phyloP scores from a whole-genome alignment of 2,888 invertebrate genomes.

The Drosophila emarginata region DNA sequence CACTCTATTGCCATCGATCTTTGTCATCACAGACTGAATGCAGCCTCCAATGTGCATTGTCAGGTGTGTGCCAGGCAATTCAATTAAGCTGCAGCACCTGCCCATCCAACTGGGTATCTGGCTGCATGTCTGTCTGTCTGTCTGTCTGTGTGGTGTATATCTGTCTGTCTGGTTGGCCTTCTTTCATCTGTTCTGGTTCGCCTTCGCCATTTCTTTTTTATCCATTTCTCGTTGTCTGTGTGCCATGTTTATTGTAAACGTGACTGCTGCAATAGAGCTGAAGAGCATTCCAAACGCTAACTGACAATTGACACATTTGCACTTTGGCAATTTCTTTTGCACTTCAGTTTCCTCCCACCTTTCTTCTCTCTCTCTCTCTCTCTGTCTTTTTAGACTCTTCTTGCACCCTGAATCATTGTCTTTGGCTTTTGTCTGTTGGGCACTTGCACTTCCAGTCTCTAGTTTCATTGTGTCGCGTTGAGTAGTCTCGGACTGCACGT shows the following conservation, averaged over 20 bases:
- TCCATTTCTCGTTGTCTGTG: conserved; percentile 17
- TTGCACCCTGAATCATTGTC: conserved; percentile 29
- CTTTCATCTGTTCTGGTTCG: not conserved
- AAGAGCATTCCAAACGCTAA: conserved; percentile 54
- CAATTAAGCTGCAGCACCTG: conserved; percentile 68
- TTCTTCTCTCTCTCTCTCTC: not conserved
- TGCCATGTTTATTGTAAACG: conserved; percentile 69
- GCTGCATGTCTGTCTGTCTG: not conserved
- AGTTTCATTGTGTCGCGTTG: conserved; percentile 9
- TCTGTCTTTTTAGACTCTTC: conserved; percentile 2
- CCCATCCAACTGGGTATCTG: conserved; percentile 9
- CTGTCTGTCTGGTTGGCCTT: not conserved
- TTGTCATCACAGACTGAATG: conserved; percentile 44
- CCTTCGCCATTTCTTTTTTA: not conserved
- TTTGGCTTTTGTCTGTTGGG: conserved; percentile 34
- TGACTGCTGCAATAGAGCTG: conserved; percentile 59
- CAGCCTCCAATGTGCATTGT: conserved; percentile 37
- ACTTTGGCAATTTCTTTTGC: conserved; percentile 62
- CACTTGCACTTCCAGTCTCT: conserved; percentile 17
- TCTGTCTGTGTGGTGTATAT: not conserved
- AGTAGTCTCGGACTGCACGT: conserved; percentile 47
- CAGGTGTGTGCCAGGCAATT: conserved; percentile 57
- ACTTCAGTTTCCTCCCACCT: not conserved
- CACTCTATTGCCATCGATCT: conserved; percentile 54
- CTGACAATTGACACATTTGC: conserved; percentile 75